Evolutionary conservation across 1,140 invertebrate species (phyloP).

Genomic region (Plectrocnemia conspersa): DNA sequence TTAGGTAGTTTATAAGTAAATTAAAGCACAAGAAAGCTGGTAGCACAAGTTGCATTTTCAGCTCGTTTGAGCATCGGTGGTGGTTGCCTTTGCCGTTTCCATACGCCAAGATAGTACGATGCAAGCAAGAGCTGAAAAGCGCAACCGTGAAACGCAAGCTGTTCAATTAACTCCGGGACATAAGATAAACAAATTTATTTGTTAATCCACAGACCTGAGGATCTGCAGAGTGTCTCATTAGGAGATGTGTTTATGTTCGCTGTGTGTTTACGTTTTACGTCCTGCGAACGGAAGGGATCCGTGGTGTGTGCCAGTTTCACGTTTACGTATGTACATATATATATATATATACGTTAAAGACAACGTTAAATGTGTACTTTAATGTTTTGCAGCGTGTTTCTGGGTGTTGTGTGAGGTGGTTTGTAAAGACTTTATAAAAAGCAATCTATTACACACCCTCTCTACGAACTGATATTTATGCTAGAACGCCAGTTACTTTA

Average conservation of each 20-base stretch:
- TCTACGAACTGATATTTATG: too few relatives aligned
- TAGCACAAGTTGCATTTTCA: conserved; percentile 21
- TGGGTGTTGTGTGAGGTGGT: too few relatives aligned
- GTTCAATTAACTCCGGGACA: conserved; percentile 23
- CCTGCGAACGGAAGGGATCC: too few relatives aligned
- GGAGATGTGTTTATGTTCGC: conserved; percentile 5
- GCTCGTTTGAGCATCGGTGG: conserved; percentile 13
- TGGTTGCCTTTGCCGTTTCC: too few relatives aligned
- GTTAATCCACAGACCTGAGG: conserved; percentile 15
- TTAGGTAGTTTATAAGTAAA: not conserved
- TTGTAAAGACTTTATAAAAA: too few relatives aligned
- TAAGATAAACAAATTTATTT: conserved; percentile 25
- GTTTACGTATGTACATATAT: too few relatives aligned
- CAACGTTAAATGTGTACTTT: too few relatives aligned
- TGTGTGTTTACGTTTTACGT: not conserved
- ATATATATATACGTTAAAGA: too few relatives aligned
- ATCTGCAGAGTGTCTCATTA: conserved; percentile 11
- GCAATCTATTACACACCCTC: too few relatives aligned
- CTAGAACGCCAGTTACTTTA: too few relatives aligned
- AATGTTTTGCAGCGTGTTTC: too few relatives aligned
- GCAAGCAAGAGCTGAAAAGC: conserved; percentile 6
- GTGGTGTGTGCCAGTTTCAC: too few relatives aligned
- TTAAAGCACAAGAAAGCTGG: not conserved
- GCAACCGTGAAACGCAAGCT: conserved; percentile 16
- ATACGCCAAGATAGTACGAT: not conserved